Percentiles rank a stretch among this genome's conserved stretches.
Conservation (phyloP, 2,797 vertebrate species). For the Sarcophilus harrisii region DNA sequence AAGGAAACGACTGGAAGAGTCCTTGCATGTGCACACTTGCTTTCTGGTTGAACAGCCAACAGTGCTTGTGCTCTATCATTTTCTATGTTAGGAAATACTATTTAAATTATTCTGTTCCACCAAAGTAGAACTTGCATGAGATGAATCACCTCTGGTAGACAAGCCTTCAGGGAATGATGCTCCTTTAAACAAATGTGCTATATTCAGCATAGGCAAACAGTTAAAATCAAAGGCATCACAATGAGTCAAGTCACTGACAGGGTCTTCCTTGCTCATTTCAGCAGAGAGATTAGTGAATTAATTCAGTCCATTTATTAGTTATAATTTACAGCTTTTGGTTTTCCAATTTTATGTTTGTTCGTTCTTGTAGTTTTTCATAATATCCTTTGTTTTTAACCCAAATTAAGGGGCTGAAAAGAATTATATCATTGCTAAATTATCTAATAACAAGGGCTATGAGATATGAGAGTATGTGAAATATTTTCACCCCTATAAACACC, state of each 20-base stretch:
- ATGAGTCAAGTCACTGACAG: background rate
- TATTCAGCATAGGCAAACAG: background rate
- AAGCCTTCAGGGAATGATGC: background rate
- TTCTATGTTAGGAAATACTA: background rate
- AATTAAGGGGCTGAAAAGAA: constrained; percentile 25
- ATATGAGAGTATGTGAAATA: constrained; percentile 8
- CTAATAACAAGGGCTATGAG: constrained; percentile 41
- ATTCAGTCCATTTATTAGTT: constrained; percentile 52
- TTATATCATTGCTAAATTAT: constrained; percentile 71
- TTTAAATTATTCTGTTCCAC: background rate
- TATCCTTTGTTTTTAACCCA: constrained; percentile 55
- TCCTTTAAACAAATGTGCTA: background rate
- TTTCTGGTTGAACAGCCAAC: background rate
- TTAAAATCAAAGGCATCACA: background rate
- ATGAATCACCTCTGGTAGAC: background rate
- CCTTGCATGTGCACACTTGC: background rate
- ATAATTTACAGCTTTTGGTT: constrained; percentile 45
- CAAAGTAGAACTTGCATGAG: background rate
- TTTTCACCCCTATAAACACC: background rate
- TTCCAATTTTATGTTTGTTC: background rate
- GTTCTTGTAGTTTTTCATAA: constrained; percentile 55
- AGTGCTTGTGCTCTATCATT: background rate
- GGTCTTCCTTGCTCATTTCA: constrained; percentile 31
- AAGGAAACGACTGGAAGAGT: constrained; percentile 14
- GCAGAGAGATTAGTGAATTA: constrained; percentile 31